Conservation (phyloP, 2,797 vertebrate genomes). For the Rhadinocentrus ornatus region DNA sequence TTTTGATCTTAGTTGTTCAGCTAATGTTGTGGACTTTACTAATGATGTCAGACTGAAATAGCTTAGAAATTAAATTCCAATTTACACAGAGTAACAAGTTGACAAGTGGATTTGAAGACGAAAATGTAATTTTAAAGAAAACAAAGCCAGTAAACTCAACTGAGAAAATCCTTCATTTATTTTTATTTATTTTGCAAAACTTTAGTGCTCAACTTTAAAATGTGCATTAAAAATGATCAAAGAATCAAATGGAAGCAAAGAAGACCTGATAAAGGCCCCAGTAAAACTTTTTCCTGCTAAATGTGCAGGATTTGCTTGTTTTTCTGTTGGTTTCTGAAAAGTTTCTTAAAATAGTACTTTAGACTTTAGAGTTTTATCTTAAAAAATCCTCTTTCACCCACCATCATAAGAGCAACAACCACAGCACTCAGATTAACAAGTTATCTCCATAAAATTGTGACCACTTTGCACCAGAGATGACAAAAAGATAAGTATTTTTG, state of each 20-base stretch:
- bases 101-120: neutral
- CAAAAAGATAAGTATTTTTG: constrained; percentile 11
- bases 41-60: constrained; percentile 48
- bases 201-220: too few species aligned
- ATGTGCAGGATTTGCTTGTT: neutral
- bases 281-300: neutral
- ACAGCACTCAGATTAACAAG: constrained; percentile 41
- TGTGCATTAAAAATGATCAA: too few species aligned
- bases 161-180: neutral
- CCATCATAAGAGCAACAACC: constrained; percentile 47
- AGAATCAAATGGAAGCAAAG: neutral
- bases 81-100: neutral
- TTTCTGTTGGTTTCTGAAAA: neutral
- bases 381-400: constrained; percentile 42
- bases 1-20: constrained; percentile 53
- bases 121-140: neutral
- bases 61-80: constrained; percentile 1
- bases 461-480: constrained; percentile 11
- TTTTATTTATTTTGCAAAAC: too few species aligned
- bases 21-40: constrained; percentile 42
- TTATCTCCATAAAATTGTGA: constrained; percentile 34
- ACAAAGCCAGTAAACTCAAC: neutral
- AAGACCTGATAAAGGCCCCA: neutral
- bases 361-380: constrained; percentile 19
- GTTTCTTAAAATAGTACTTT: constrained; percentile 12